Evolutionary conservation across 1,140 invertebrate species (phyloP).

Genomic region (Euschistus heros): DNA sequence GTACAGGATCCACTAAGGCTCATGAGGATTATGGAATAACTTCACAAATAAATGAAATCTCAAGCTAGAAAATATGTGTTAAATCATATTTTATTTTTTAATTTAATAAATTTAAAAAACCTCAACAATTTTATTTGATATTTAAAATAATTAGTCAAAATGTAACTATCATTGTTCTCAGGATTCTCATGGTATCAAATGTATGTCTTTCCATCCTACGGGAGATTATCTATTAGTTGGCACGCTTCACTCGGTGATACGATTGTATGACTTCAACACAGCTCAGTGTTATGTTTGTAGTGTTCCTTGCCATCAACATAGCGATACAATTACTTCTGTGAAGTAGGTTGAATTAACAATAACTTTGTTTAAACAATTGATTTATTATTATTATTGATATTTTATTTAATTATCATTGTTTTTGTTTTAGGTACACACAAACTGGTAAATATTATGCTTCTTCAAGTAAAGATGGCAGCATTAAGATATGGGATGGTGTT

Average conservation of each 20-base stretch:
- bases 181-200: constrained; percentile 82
- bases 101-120: too few species aligned
- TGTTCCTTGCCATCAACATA: constrained; percentile 86
- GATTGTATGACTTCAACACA: constrained; percentile 92
- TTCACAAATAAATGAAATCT: too few species aligned
- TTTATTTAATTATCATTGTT: constrained; percentile 1
- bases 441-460: constrained; percentile 84
- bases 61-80: constrained; percentile 12
- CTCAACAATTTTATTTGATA: too few species aligned
- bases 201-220: constrained; percentile 86
- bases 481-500: constrained; percentile 94
- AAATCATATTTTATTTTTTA: constrained; percentile 16
- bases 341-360: constrained; percentile 43
- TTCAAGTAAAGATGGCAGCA: constrained; percentile 82
- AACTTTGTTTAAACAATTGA: background rate
- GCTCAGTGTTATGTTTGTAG: constrained; percentile 90
- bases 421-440: constrained; percentile 48
- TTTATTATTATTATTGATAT: background rate
- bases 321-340: constrained; percentile 70
- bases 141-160: background rate
- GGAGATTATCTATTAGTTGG: constrained; percentile 91
- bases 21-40: too few species aligned
- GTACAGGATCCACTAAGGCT: too few species aligned
- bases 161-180: constrained; percentile 33
- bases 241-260: constrained; percentile 79